Percentiles rank a stretch among this genome's conserved stretches.
phyloP scores from a whole-genome alignment of 2,888 invertebrate genomes.

The Strigamia transsilvanica region DNA sequence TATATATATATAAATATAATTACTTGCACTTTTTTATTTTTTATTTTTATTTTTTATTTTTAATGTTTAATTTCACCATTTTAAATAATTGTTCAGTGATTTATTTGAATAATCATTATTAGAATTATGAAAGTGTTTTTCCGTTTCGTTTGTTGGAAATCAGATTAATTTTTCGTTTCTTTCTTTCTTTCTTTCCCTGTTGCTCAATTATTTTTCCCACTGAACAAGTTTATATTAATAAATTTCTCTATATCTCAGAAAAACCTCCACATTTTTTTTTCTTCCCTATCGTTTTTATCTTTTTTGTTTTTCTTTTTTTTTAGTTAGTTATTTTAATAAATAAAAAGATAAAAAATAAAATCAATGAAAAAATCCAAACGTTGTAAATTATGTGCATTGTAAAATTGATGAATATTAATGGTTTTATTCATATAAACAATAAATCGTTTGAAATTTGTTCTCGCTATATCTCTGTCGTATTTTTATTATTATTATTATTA shows the following conservation, averaged over 20 bases:
- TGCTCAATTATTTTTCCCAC: neutral
- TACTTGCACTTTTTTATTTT: neutral
- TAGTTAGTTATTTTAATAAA: neutral
- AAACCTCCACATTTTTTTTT: neutral
- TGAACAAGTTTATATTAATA: neutral
- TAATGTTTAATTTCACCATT: neutral
- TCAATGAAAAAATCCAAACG: neutral
- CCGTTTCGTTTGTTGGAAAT: too few relatives aligned
- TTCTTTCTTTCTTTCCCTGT: neutral
- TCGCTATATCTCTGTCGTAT: conserved; percentile 15
- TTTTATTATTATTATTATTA: neutral
- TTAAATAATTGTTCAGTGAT: neutral
- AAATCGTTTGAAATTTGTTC: conserved; percentile 43
- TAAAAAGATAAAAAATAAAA: conserved; percentile 3
- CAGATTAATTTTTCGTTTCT: too few relatives aligned
- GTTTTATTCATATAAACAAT: conserved; percentile 37
- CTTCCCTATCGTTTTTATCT: neutral
- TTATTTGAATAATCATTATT: neutral
- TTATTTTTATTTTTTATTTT: neutral
- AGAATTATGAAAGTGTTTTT: too few relatives aligned
- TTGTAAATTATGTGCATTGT: conserved; percentile 37
- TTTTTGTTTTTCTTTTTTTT: neutral
- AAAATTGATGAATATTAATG: conserved; percentile 43
- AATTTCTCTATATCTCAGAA: neutral
- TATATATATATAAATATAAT: neutral